A percentile compares a stretch with the other conserved stretches of the same genome.
Conservation (phyloP, 1,140 invertebrate genomes). For the Hycleus phaleratus region DNA sequence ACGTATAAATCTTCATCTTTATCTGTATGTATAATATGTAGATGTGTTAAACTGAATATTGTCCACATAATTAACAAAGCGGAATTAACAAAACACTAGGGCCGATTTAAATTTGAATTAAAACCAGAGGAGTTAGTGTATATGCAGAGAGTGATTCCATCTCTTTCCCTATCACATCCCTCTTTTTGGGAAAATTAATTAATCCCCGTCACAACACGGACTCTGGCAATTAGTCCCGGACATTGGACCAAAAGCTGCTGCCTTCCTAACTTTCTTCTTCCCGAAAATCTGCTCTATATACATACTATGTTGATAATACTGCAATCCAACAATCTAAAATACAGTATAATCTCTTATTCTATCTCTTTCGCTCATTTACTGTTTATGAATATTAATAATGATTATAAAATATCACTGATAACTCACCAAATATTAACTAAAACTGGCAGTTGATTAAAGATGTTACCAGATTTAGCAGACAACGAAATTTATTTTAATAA, state of each 20-base stretch:
- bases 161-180: no score
- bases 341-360: no score
- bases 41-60: background rate
- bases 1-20: no score
- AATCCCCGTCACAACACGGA: constrained; percentile 39
- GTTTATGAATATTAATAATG: constrained; percentile 18
- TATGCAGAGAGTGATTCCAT: no score
- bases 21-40: no score
- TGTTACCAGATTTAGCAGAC: no score
- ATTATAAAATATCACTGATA: constrained; percentile 14
- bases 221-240: constrained; percentile 37
- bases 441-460: constrained; percentile 12
- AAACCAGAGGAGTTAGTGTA: constrained; percentile 11
- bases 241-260: constrained; percentile 13
- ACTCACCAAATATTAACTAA: constrained; percentile 9
- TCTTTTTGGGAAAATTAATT: constrained; percentile 36
- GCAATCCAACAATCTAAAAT: no score
- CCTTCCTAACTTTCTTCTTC: constrained; percentile 3
- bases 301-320: background rate
- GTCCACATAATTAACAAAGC: constrained; percentile 38
- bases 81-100: constrained; percentile 39
- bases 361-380: background rate
- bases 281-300: constrained; percentile 8
- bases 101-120: constrained; percentile 41
- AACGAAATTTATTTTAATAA: no score